These are phyloP conservation scores for Rhingia campestris DNA, from an alignment of 2,888 invertebrate species.

Conservation along the genomic window DNA sequence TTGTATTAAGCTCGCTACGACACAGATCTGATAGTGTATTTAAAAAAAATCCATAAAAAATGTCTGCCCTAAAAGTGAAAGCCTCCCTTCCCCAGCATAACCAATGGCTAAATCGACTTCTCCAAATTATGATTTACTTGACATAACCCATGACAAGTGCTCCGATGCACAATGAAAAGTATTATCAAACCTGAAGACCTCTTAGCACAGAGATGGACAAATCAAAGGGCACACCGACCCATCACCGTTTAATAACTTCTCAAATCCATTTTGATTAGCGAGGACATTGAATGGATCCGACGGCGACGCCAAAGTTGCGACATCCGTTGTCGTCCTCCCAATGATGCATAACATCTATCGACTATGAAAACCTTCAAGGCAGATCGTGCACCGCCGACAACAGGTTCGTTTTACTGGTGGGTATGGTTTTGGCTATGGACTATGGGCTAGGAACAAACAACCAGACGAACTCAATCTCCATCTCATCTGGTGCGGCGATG, in stretches of 20 bases:
- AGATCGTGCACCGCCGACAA: slow-evolving; percentile 58
- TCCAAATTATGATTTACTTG: slow-evolving; percentile 12
- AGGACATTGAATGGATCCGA: slow-evolving; percentile 56
- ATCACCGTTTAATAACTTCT: slow-evolving; percentile 48
- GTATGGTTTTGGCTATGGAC: not conserved
- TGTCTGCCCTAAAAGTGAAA: too few species aligned
- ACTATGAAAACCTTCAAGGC: slow-evolving; percentile 51
- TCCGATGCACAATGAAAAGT: not conserved
- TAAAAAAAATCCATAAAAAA: too few species aligned
- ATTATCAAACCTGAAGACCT: not conserved
- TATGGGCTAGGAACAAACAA: slow-evolving; percentile 15
- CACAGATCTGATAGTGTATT: too few species aligned
- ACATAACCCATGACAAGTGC: slow-evolving; percentile 18
- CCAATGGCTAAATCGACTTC: too few species aligned
- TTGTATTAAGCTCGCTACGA: too few species aligned
- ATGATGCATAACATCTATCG: slow-evolving; percentile 29
- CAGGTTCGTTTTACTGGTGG: slow-evolving; percentile 38
- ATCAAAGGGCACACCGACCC: slow-evolving; percentile 41
- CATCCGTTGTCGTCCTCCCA: slow-evolving; percentile 2
- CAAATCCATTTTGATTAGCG: slow-evolving; percentile 56
- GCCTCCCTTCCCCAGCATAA: too few species aligned
- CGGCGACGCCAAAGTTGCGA: slow-evolving; percentile 1
- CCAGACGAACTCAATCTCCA: slow-evolving; percentile 56
- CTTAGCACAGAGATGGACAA: slow-evolving; percentile 4
- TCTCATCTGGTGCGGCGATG: slow-evolving; percentile 54